Evolutionary conservation across 2,797 vertebrate genomes (phyloP), one percentile per base, ranked within the genome.

Genomic region (Lutjanus argentimaculatus): DNA sequence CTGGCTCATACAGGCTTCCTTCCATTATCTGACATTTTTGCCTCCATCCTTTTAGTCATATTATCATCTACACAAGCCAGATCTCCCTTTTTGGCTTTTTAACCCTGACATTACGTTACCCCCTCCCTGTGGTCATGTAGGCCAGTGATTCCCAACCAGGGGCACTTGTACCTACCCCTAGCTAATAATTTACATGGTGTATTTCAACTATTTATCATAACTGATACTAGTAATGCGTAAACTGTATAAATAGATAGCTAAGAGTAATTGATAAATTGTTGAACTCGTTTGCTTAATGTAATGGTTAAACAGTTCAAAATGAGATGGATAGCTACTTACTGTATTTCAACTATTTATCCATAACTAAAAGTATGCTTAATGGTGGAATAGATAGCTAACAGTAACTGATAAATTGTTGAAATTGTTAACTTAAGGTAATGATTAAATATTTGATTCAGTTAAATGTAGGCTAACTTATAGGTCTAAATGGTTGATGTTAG

Each of bases 11-110:
- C 19, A 72, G 56, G n/a, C 12, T 59, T 55, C n/a, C n/a, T 64
- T 52, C 36, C 68, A 42, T 58, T 46, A 25, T 72, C 45, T 76
- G 14, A n/a, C 46, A 49, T 22, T 51, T 59, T 55, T 64, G 3
- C 30, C 15, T 53, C 15, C 42, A 21, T 75, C 36, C 30, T 48
- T 68, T 51, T 19, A 65, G 64, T 46, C 30, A 36, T 52, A 55
- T 68, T 36, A 59, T 80, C 22, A 61, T 67, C 16, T 48, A 0
- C 45, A 16, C 48, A 17, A 22, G 17, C 36, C 25, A n/a, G 15
- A 57, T 42, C 17, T 68, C 56, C n/a, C 9, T 48, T 52, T 80
- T 62, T 53, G 40, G 22, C 45, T 64, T 49, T 77, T 64, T 55
- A 74, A 49, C 8, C 4, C 30, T 16, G 45, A 19, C 12, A 49